A percentile compares a stretch with the other conserved stretches of the same genome.
Conservation (phyloP, 2,797 vertebrate species). For the Fringilla coelebs region DNA sequence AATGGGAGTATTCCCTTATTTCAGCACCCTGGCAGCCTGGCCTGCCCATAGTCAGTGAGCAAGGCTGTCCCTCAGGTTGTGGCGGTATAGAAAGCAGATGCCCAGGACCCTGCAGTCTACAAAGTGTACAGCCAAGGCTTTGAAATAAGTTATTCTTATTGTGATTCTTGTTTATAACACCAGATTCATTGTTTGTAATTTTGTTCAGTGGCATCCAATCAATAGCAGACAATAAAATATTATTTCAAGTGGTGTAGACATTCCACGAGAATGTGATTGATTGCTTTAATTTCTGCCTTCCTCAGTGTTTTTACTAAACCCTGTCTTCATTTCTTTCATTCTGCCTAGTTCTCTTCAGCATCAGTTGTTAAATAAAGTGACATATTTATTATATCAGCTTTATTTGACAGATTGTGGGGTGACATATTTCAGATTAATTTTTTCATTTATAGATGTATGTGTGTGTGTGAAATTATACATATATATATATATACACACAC, state of each 20-base stretch:
- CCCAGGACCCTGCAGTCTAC: background rate
- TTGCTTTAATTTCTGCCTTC: constrained; percentile 75
- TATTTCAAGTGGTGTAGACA: constrained; percentile 65
- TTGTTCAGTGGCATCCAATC: constrained; percentile 68
- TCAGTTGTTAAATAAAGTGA: constrained; percentile 72
- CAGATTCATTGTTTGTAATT: constrained; percentile 73
- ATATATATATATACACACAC: background rate
- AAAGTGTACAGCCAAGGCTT: background rate
- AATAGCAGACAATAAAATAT: constrained; percentile 74
- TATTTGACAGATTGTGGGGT: constrained; percentile 66
- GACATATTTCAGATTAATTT: constrained; percentile 57
- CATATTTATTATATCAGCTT: constrained; percentile 75
- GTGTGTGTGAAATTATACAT: constrained; percentile 37
- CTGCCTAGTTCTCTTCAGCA: constrained; percentile 60
- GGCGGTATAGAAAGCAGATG: background rate
- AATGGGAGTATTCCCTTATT: background rate
- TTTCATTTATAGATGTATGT: constrained; percentile 13
- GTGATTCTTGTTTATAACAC: constrained; percentile 61
- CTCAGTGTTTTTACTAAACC: constrained; percentile 59
- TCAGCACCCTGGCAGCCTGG: fast-evolving
- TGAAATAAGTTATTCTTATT: constrained; percentile 55
- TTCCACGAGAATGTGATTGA: constrained; percentile 68
- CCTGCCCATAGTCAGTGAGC: background rate
- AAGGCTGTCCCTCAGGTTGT: background rate
- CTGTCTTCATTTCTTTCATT: constrained; percentile 64